Conservation (phyloP, 2,888 invertebrate genomes). For the Zele albiditarsus region DNA sequence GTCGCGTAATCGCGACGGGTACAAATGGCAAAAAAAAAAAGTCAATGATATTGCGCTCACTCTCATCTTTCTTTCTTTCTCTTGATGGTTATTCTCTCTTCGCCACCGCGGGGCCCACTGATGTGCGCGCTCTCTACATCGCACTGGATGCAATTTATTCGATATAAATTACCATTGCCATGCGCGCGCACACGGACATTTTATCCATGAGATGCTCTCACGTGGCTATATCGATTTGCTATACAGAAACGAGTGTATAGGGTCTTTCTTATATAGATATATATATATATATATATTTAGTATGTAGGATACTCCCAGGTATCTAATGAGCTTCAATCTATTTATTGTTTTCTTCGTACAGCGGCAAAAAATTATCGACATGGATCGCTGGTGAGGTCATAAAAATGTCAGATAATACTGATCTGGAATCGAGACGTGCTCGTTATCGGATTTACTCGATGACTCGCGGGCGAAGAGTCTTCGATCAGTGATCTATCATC, state of each 20-base stretch:
- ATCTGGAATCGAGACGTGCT: conserved; percentile 30
- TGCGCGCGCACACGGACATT: conserved; percentile 7
- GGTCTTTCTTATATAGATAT: neutral
- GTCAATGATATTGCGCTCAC: neutral
- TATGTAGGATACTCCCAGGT: neutral
- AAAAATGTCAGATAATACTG: conserved; percentile 28
- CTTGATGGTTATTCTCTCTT: neutral
- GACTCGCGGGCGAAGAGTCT: conserved; percentile 23
- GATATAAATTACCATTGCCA: conserved; percentile 39
- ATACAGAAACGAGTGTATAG: neutral
- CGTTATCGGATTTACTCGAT: conserved; percentile 41
- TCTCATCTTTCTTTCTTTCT: neutral
- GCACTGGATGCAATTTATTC: conserved; percentile 49
- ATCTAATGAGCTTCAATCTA: conserved; percentile 41
- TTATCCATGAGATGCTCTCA: conserved; percentile 21
- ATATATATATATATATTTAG: neutral
- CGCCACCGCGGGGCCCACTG: conserved; percentile 21
- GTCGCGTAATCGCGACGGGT: conserved; percentile 45
- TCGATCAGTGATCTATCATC: neutral
- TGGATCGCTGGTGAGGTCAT: conserved; percentile 19
- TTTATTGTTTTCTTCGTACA: conserved; percentile 38
- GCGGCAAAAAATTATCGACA: conserved; percentile 26
- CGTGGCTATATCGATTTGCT: conserved; percentile 33
- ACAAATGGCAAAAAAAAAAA: conserved; percentile 31
- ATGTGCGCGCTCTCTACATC: neutral